These are phyloP conservation scores for Calosoma granatense DNA, from an alignment of 1,140 invertebrate species.

Conservation along the genomic window DNA sequence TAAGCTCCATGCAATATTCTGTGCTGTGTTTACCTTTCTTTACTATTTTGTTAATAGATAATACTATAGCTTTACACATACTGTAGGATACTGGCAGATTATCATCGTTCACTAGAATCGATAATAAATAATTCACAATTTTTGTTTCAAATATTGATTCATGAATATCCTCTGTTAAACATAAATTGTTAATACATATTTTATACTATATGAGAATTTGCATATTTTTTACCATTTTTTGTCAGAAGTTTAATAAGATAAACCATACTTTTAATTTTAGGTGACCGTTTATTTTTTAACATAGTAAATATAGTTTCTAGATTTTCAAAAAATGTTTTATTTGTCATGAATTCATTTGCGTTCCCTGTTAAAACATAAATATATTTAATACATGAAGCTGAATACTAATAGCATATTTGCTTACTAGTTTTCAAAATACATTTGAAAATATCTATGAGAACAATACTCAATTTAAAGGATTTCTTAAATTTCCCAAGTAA, in stretches of 20 bases:
- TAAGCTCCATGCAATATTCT: not conserved
- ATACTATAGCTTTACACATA: not conserved
- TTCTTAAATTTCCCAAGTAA: not conserved
- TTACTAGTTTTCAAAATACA: constrained; percentile 1
- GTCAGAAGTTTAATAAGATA: not conserved
- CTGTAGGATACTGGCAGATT: not conserved
- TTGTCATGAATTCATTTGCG: not conserved
- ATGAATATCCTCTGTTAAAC: not conserved
- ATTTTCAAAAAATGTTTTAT: not conserved
- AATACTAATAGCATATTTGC: not conserved
- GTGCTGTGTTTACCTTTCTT: not conserved
- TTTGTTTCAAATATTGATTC: not conserved
- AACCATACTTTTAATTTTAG: not conserved
- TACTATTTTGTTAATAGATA: not conserved
- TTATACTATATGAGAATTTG: too few relatives aligned
- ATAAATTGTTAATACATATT: too few relatives aligned
- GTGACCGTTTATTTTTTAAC: not conserved
- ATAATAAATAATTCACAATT: not conserved
- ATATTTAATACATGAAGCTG: not conserved
- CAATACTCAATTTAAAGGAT: not conserved
- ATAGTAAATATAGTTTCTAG: not conserved
- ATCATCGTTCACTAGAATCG: not conserved
- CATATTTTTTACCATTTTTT: not conserved
- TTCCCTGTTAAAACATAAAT: not conserved
- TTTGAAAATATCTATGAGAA: not conserved